Evolutionary conservation across 2,888 invertebrate genomes (phyloP), one percentile per base, ranked within the genome.

Genomic region (Saturnia japonica): DNA sequence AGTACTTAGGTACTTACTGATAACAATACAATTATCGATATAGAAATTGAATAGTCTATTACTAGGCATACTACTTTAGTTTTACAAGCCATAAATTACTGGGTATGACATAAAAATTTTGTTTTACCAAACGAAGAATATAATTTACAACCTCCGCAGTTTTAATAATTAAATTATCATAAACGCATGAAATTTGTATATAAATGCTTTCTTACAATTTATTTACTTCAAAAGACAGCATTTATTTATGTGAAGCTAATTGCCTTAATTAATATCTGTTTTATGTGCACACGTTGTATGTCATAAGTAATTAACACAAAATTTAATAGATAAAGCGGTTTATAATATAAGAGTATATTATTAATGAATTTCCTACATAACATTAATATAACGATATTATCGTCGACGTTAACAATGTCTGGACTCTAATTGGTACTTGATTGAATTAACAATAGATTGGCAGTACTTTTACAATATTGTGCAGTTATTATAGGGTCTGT

Each of bases 321-420:
- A 40, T 19, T 40, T 64, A 40, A 19, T 64, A 64, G 64, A 64
- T 64, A 64, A 64, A 40, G 57, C 25, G 64, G 64, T n/a, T 40
- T 64, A 64, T 12, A n/a, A 64, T 9, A 64, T 64, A 40, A 40
- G 19, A 40, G 16, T 19, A n/a, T 64, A 64, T 60, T 28, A 40
- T 64, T 34, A 64, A 64, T 64, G 64, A 64, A 64, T 64, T 64
- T 64, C 19, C 64, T 40, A n/a, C 40, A 40, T 40, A 64, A 40
- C n/a, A 64, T 34, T n/a, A n/a, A n/a, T n/a, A n/a, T n/a, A n/a
- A n/a, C n/a, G n/a, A n/a, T 34, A 40, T 51, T 45, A 51, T 57
- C 11, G 22, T 57, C 25, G 64, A 64, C 40, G 4, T 16, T 34
- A 40, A 34, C 25, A 62, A 64, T 40, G 40, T 64, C 40, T 64